Conservation (phyloP, 2,888 invertebrate species). For the Hyalella azteca region DNA sequence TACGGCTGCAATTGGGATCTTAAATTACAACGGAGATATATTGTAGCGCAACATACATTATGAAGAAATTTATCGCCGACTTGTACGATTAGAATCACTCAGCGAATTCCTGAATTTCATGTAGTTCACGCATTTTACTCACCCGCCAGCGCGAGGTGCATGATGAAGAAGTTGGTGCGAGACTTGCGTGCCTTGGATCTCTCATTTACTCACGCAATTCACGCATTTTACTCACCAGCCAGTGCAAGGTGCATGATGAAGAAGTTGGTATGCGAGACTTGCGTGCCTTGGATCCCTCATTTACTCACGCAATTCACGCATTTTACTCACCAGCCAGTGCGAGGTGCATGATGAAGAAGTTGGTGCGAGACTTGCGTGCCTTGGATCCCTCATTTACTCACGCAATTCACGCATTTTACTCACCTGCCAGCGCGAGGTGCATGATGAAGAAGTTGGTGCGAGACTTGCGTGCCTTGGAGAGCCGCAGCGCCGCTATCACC, state of each 20-base stretch:
- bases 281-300: slow-evolving; percentile 82
- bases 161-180: slow-evolving; percentile 94
- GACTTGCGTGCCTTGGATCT: slow-evolving; percentile 76
- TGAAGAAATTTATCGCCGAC: too few species aligned
- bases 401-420: slow-evolving; percentile 62
- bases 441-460: slow-evolving; percentile 96
- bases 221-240: slow-evolving; percentile 79
- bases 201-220: too few species aligned
- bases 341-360: slow-evolving; percentile 92
- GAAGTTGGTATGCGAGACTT: slow-evolving; percentile 93
- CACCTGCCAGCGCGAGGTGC: slow-evolving; percentile 90
- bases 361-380: slow-evolving; percentile 88
- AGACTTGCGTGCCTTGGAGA: slow-evolving; percentile 84
- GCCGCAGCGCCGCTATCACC: slow-evolving; percentile 81
- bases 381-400: too few species aligned
- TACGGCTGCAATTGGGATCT: too few species aligned
- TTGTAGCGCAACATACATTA: too few species aligned
- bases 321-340: too few species aligned
- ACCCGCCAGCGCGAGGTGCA: slow-evolving; percentile 92
- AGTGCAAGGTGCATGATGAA: slow-evolving; percentile 92
- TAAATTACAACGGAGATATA: too few species aligned
- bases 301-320: slow-evolving; percentile 88
- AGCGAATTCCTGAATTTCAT: too few species aligned
- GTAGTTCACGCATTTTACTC: too few species aligned
- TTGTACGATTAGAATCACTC: too few species aligned